phyloP scores from a whole-genome alignment of 2,888 invertebrate genomes.

The Drosophila anomalata region DNA sequence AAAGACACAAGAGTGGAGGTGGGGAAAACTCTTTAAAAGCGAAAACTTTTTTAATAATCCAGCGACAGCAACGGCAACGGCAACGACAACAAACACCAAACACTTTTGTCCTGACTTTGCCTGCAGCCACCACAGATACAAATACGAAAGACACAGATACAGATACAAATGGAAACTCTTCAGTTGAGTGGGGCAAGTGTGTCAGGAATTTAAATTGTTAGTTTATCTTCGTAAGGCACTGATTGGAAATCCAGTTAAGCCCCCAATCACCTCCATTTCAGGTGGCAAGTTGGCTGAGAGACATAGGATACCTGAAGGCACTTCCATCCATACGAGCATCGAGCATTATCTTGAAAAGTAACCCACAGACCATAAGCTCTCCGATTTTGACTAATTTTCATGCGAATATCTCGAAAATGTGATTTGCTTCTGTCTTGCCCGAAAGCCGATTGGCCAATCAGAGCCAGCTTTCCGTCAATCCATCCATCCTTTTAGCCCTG shows the following conservation, averaged over 20 bases:
- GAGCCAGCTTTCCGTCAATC: slow-evolving; percentile 10
- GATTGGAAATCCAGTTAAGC: slow-evolving; percentile 37
- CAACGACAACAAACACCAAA: slow-evolving; percentile 3
- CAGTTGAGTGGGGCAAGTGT: slow-evolving; percentile 26
- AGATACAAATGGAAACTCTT: slow-evolving; percentile 17
- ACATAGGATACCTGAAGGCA: slow-evolving; percentile 25
- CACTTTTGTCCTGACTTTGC: slow-evolving; percentile 11
- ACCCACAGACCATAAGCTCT: slow-evolving; percentile 28
- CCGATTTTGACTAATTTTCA: slow-evolving; percentile 25
- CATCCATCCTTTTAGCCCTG: slow-evolving; percentile 5
- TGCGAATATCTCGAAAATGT: slow-evolving; percentile 10
- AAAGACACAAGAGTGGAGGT: not conserved
- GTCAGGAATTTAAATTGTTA: slow-evolving; percentile 68
- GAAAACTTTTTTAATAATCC: slow-evolving; percentile 75
- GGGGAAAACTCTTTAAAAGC: slow-evolving; percentile 64
- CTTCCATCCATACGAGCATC: slow-evolving; percentile 32
- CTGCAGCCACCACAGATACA: slow-evolving; percentile 19
- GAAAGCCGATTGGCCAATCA: slow-evolving; percentile 15
- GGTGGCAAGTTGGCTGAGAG: slow-evolving; percentile 8
- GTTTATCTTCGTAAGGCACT: slow-evolving; percentile 53
- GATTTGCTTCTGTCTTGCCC: slow-evolving; percentile 16
- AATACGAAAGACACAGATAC: slow-evolving; percentile 26
- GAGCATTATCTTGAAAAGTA: slow-evolving; percentile 5
- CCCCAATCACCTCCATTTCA: not conserved
- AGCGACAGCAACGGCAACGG: slow-evolving; percentile 50